Evolutionary conservation across 2,888 invertebrate genomes (phyloP).

Genomic region (Eueremaeus valkanovi): DNA sequence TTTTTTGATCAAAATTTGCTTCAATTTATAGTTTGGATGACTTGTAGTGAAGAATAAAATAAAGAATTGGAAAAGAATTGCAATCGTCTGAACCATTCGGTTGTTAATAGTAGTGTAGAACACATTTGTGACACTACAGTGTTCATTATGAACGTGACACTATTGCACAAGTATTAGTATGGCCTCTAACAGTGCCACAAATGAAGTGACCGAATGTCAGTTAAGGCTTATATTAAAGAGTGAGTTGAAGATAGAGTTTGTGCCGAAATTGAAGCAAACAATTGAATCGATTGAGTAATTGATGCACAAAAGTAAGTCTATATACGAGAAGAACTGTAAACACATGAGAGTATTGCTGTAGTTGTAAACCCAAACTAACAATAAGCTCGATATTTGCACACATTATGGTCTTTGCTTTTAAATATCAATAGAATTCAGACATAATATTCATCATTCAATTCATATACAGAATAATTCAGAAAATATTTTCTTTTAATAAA

Average conservation of each 20-base stretch:
- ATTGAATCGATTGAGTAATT: neutral
- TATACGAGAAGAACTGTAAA: neutral
- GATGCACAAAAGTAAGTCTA: slow-evolving; percentile 1
- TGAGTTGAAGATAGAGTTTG: neutral
- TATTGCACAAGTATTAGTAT: neutral
- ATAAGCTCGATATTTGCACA: neutral
- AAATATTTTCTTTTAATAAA: no score
- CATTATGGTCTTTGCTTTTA: no score
- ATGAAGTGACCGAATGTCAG: slow-evolving; percentile 16
- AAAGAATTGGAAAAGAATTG: neutral
- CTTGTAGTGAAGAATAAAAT: neutral
- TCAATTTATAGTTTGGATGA: neutral
- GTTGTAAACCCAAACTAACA: neutral
- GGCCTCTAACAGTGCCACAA: neutral
- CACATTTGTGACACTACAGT: slow-evolving; percentile 1
- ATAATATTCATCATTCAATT: no score
- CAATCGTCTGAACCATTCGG: neutral
- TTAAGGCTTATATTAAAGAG: neutral
- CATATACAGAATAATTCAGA: no score
- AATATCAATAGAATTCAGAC: no score
- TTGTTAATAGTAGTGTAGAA: neutral
- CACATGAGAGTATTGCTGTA: neutral
- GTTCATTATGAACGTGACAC: slow-evolving; percentile 22
- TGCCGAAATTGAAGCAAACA: neutral
- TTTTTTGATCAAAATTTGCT: neutral